A percentile compares a stretch with the other conserved stretches of the same genome.
phyloP scores from a whole-genome alignment of 1,140 invertebrate species.

The Cardiocondyla obscurior region DNA sequence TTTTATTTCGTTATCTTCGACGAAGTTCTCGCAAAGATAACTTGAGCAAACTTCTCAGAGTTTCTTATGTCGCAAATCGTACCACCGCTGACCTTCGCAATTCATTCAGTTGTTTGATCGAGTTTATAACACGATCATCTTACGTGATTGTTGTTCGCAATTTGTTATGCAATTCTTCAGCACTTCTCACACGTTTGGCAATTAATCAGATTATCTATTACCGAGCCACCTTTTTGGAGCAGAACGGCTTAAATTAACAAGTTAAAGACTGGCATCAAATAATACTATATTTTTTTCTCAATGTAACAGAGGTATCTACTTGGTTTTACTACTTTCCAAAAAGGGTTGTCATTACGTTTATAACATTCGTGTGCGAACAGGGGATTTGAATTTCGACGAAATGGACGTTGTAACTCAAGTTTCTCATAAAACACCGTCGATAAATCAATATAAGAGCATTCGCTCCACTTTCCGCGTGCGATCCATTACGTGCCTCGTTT shows the following conservation, averaged over 20 bases:
- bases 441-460: slow-evolving; percentile 22
- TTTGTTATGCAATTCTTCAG: background rate
- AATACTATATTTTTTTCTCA: background rate
- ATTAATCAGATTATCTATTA: background rate
- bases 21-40: slow-evolving; percentile 32
- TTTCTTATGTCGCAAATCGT: background rate
- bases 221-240: no score
- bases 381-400: background rate
- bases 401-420: background rate
- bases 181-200: background rate
- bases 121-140: slow-evolving; percentile 2
- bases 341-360: background rate
- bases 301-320: background rate
- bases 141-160: background rate
- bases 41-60: slow-evolving; percentile 40
- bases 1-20: slow-evolving; percentile 38
- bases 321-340: background rate
- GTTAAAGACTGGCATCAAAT: no score
- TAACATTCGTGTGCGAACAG: background rate
- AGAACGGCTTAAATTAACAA: no score
- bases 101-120: slow-evolving; percentile 25
- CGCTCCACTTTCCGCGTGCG: slow-evolving; percentile 17
- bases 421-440: background rate
- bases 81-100: slow-evolving; percentile 27
- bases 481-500: slow-evolving; percentile 18